Evolutionary conservation across 2,797 vertebrate species (phyloP).

Genomic region (Chrosomus eos): DNA sequence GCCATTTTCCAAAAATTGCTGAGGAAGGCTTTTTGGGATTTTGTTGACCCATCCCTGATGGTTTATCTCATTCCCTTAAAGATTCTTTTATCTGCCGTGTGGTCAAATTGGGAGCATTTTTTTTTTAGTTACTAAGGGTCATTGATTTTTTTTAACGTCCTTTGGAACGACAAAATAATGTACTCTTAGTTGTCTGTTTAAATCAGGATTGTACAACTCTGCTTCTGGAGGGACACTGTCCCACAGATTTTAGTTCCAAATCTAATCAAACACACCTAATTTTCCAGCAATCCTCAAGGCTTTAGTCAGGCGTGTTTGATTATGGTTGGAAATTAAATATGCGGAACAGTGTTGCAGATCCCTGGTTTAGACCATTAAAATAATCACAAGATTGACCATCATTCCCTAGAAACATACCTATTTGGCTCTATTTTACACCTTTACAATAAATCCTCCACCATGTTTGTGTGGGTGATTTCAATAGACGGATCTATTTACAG

Average conservation of each 20-base stretch:
- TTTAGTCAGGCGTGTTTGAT: background rate
- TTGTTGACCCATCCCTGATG: constrained; percentile 64
- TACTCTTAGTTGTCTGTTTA: background rate
- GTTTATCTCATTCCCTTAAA: constrained; percentile 66
- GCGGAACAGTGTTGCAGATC: background rate
- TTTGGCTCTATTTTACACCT: constrained; percentile 32
- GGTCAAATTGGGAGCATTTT: constrained; percentile 67
- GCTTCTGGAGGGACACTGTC: background rate
- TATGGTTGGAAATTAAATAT: background rate
- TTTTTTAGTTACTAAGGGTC: constrained; percentile 61
- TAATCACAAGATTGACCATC: background rate
- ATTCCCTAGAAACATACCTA: background rate
- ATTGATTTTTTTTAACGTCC: constrained; percentile 69
- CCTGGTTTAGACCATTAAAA: background rate
- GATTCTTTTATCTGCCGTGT: constrained; percentile 64
- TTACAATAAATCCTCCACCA: constrained; percentile 22
- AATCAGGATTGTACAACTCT: background rate
- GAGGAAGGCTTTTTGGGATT: constrained; percentile 63
- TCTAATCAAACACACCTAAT: background rate
- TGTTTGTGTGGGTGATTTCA: background rate
- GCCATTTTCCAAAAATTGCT: constrained; percentile 14
- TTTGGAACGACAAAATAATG: constrained; percentile 56
- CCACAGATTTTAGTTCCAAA: background rate
- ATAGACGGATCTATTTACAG: constrained; percentile 10
- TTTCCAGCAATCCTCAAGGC: background rate